Conservation (phyloP, 2,797 vertebrate genomes). For the Delichon dasypus region DNA sequence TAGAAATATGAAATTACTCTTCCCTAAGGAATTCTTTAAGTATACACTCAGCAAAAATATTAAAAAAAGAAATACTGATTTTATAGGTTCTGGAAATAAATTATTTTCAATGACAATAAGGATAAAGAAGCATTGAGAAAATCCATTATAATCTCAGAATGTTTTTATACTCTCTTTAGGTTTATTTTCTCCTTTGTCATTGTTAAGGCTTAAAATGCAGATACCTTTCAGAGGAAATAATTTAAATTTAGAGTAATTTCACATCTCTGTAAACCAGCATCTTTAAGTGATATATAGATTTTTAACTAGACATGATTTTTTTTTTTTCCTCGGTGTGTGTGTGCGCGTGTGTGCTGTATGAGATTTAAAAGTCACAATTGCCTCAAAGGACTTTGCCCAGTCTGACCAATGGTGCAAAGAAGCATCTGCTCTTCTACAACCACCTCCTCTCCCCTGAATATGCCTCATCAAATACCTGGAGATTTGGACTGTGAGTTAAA, state of each 20-base stretch:
- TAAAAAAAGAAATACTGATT: not conserved
- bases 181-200: not conserved
- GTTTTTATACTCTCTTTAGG: not conserved
- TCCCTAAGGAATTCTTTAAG: not conserved
- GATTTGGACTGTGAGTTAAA: not conserved
- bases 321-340: not conserved
- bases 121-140: not conserved
- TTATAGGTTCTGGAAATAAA: not conserved
- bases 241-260: not conserved
- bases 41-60: not conserved
- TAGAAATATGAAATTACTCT: not conserved
- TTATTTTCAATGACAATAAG: not conserved
- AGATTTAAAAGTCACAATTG: not conserved
- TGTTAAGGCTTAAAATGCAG: not conserved
- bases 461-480: not conserved
- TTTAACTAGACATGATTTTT: not conserved
- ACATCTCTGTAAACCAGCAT: not conserved
- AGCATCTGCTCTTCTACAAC: not conserved
- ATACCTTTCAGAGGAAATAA: not conserved
- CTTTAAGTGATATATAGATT: not conserved
- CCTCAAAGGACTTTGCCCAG: not conserved
- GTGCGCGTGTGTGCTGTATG: not conserved
- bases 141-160: not conserved
- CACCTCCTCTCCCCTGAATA: not conserved
- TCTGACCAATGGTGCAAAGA: not conserved